These are phyloP conservation scores for Pyrrhosoma nymphula DNA, from an alignment of 2,888 invertebrate genomes.

Conservation along the genomic window DNA sequence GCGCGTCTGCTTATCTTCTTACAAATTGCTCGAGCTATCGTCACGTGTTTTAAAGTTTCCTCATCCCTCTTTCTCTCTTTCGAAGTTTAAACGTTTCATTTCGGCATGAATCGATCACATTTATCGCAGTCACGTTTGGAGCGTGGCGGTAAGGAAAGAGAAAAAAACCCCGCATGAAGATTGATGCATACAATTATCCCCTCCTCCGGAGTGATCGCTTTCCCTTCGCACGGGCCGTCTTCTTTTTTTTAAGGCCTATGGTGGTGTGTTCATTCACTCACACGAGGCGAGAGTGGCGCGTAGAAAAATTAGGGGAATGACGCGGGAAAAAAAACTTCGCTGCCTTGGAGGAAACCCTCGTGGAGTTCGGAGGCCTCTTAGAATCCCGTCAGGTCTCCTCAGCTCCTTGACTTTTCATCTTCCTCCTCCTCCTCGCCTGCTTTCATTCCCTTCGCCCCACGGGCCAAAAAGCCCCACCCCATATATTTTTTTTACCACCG, in stretches of 20 bases:
- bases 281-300: background rate
- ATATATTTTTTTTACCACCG: background rate
- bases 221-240: background rate
- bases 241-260: background rate
- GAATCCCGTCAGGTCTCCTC: too few species aligned
- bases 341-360: background rate
- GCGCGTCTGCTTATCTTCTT: background rate
- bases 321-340: background rate
- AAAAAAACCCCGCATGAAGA: background rate
- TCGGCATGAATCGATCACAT: background rate
- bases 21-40: background rate
- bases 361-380: too few species aligned
- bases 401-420: too few species aligned
- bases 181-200: conserved; percentile 35
- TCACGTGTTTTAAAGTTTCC: background rate
- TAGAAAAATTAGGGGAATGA: background rate
- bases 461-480: background rate
- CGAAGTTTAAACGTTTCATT: background rate
- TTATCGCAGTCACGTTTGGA: background rate
- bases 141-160: background rate
- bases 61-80: background rate
- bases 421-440: background rate
- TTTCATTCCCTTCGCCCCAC: background rate
- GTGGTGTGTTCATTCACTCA: background rate
- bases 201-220: background rate